A percentile compares a stretch with the other conserved stretches of the same genome.
phyloP scores from a whole-genome alignment of 2,888 invertebrate species.

The Drosophila multiciliata region DNA sequence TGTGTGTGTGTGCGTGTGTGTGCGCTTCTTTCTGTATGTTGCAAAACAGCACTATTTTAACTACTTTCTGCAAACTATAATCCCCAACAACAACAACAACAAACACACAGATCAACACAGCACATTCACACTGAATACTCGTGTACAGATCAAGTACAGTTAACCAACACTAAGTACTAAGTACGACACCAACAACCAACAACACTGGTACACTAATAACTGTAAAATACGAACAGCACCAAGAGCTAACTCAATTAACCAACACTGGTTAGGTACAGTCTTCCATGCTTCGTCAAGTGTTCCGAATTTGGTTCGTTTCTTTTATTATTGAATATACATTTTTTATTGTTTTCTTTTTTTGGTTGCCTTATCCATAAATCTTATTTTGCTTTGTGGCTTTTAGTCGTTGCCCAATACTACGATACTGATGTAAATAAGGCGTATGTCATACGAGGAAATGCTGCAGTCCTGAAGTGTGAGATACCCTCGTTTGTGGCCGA shows the following conservation, averaged over 20 bases:
- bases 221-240: constrained; percentile 62
- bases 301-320: constrained; percentile 20
- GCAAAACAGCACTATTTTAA: constrained; percentile 61
- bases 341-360: constrained; percentile 18
- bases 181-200: constrained; percentile 30
- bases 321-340: constrained; percentile 29
- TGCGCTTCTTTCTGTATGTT: constrained; percentile 55
- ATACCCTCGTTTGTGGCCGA: constrained; percentile 97
- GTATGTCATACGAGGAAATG: constrained; percentile 94
- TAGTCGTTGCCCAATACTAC: constrained; percentile 96
- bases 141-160: constrained; percentile 55
- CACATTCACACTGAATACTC: constrained; percentile 34
- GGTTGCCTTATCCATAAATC: constrained; percentile 8
- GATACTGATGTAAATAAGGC: constrained; percentile 96
- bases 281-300: constrained; percentile 32
- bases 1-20: constrained; percentile 43
- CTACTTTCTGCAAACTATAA: constrained; percentile 39
- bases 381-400: constrained; percentile 38
- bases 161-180: constrained; percentile 61
- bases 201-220: constrained; percentile 56
- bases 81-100: constrained; percentile 39
- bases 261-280: constrained; percentile 62
- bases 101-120: constrained; percentile 29
- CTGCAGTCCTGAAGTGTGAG: constrained; percentile 94
- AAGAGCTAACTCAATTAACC: constrained; percentile 65